These are phyloP conservation scores for Drosophila yooni DNA, from an alignment of 2,888 invertebrate species.

Conservation along the genomic window DNA sequence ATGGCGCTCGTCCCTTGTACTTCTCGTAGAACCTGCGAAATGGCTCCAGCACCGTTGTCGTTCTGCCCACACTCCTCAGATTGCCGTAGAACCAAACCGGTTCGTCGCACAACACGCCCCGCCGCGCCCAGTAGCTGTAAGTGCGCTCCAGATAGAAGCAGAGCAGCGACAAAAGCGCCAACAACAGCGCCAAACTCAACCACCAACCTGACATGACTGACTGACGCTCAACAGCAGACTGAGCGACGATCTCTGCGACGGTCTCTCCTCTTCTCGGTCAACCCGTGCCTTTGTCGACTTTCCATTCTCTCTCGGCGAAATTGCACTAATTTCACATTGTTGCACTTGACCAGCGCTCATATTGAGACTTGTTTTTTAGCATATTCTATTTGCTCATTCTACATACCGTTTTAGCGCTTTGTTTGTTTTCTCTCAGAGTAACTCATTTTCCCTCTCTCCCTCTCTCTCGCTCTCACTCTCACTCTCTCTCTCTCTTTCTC, in stretches of 20 bases:
- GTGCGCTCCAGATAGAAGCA: conserved; percentile 38
- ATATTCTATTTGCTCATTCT: not conserved
- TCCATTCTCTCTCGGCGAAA: conserved; percentile 11
- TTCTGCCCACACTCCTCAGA: conserved; percentile 60
- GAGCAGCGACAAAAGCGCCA: conserved; percentile 23
- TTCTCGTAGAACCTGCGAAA: conserved; percentile 72
- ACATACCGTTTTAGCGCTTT: not conserved
- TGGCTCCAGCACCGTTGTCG: conserved; percentile 59
- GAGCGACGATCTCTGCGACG: conserved; percentile 15
- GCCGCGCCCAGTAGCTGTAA: conserved; percentile 68
- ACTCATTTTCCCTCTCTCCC: not conserved
- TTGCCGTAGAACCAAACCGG: conserved; percentile 72
- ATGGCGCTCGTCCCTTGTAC: conserved; percentile 68
- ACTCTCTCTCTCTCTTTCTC: not conserved
- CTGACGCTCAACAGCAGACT: conserved; percentile 16
- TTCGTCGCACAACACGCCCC: conserved; percentile 67
- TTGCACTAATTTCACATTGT: conserved; percentile 5
- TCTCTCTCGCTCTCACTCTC: not conserved
- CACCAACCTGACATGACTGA: conserved; percentile 45
- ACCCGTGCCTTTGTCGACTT: not conserved
- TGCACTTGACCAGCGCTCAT: conserved; percentile 17
- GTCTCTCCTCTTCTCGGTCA: not conserved
- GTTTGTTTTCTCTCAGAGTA: conserved; percentile 3
- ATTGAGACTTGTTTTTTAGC: not conserved
- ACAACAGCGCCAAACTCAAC: conserved; percentile 35